Evolutionary conservation across 2,113 vertebrate species (phyloP).

Genomic region (Eolophus roseicapilla): DNA sequence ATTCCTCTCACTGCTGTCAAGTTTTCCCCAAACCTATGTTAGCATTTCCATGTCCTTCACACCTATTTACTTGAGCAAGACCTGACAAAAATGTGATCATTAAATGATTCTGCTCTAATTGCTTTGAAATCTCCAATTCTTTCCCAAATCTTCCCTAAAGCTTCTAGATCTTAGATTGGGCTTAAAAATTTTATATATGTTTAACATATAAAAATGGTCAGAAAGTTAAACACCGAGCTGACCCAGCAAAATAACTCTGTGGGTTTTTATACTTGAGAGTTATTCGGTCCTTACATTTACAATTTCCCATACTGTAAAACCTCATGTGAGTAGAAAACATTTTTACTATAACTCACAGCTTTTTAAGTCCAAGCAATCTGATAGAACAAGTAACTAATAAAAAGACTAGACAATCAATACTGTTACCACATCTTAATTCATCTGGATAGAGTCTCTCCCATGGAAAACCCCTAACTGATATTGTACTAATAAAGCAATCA

Average conservation of each 20-base stretch:
- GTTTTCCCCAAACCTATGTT: neutral
- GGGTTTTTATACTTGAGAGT: neutral
- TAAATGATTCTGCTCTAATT: neutral
- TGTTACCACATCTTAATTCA: neutral
- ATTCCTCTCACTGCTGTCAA: neutral
- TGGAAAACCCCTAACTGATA: neutral
- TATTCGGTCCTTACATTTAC: neutral
- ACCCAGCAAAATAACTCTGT: neutral
- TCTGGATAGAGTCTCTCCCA: neutral
- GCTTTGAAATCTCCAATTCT: neutral
- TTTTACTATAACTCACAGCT: neutral
- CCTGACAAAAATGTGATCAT: neutral
- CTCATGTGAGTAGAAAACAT: neutral
- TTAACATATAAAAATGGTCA: neutral
- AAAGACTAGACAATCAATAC: neutral
- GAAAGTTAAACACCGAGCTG: neutral
- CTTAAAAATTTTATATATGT: neutral
- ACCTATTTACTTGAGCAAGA: neutral
- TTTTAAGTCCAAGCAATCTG: neutral
- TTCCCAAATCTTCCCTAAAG: neutral
- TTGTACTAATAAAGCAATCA: neutral
- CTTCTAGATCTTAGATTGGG: neutral
- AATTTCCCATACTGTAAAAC: neutral
- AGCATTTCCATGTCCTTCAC: neutral
- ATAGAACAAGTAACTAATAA: neutral